Base-by-base conservation (phyloP, 1,140 invertebrate genomes). In the Theocolax elegans region DNA sequence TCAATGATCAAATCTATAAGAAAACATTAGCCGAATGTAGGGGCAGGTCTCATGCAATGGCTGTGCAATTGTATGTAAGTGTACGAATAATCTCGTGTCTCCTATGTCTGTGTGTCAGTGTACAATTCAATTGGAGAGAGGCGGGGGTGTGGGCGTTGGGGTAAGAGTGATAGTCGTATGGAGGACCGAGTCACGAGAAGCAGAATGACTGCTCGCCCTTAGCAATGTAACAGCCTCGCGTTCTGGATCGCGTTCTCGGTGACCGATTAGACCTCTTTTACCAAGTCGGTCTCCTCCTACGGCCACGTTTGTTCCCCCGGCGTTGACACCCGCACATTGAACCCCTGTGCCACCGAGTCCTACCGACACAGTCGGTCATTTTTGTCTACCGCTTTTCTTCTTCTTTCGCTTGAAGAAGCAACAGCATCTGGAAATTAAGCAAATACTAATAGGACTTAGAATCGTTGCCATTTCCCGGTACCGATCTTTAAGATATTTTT, bases 401-500 rank as follows among this genome's bases (percentile, higher is more conserved):
- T 96, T 97, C 92, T 96, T 95, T 85, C 94, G 91, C 87, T 95
- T 95, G 90, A 97, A 97, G 91, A 97, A 97, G 87, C 95, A 97
- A 89, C 95, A 97, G 88, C 94, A 96, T 90, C 95, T 97, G 91
- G 83, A 92, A 91, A 88, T 88, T 75, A 86, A 87, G 77, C 81
- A 83, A 82, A 85, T 81, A 84, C 83, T 86, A 86, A 84, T 85
- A 82, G 80, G 80, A 81, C 81, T 85, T 85, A 84, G 82, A 84
- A 80, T 84, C 78, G 78, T 76, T 77, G 27, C 58, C 63, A 29
- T n/a, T n/a, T n/a, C n/a, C n/a, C n/a, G 46, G 46, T 48, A 21
- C 23, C 2, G 46, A 8, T 48, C 23, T 48, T 48, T 12, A 48
- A 12, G 46, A 17, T 48, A 8, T 48, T 21, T 42, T 46, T 46